Conservation (phyloP, 2,888 invertebrate genomes). For the Temnothorax rugatulus region DNA sequence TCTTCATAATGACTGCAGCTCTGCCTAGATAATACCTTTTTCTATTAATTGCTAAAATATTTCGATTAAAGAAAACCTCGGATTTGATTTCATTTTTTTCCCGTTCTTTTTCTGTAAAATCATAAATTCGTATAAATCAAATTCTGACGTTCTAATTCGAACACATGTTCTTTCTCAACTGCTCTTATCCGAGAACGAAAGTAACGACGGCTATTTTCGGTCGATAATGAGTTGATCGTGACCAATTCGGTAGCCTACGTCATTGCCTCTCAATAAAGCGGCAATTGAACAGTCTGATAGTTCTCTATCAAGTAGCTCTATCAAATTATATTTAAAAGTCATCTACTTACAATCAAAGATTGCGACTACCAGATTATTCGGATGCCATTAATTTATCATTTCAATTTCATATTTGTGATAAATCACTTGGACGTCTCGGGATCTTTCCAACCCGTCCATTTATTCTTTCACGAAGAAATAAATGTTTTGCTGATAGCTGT, state of each 20-base stretch:
- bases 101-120: background rate
- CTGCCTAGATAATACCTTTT: background rate
- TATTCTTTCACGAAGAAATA: background rate
- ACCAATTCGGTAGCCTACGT: slow-evolving; percentile 17
- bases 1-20: background rate
- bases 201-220: slow-evolving; percentile 15
- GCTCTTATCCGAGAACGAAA: slow-evolving; percentile 20
- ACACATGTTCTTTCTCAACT: background rate
- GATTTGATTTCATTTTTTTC: background rate
- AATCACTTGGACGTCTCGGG: background rate
- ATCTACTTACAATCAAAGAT: background rate
- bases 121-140: slow-evolving; percentile 5
- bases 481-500: background rate
- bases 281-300: background rate
- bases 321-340: background rate
- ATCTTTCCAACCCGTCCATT: background rate
- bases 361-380: background rate
- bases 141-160: background rate
- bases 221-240: slow-evolving; percentile 27
- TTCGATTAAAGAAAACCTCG: background rate
- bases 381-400: background rate
- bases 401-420: background rate
- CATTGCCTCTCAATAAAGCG: slow-evolving; percentile 11
- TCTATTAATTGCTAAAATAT: background rate
- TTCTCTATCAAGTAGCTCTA: background rate